Percentiles rank a stretch among this genome's conserved stretches.
Conservation (phyloP, 2,113 vertebrate species). For the Phoxinus phoxinus region DNA sequence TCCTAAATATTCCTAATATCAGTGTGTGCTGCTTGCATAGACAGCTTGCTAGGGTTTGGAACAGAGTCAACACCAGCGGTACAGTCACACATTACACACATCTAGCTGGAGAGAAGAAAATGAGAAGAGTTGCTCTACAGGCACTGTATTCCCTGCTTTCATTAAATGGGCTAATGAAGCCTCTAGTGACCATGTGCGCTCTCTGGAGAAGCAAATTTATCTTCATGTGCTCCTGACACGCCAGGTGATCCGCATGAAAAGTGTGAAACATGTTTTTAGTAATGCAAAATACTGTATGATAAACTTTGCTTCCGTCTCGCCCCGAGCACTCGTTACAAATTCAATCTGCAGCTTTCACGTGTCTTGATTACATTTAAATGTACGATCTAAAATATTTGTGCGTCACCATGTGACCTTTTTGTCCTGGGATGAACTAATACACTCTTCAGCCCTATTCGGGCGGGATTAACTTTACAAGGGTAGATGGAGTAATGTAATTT, state of each 20-base stretch:
- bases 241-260: neutral
- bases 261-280: constrained; percentile 18
- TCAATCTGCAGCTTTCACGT: neutral
- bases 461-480: no score
- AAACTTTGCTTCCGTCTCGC: constrained; percentile 13
- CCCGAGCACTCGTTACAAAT: neutral
- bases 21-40: no score
- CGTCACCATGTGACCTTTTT: neutral
- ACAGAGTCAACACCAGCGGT: neutral
- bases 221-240: constrained; percentile 36
- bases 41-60: neutral
- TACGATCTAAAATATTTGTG: neutral
- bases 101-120: neutral
- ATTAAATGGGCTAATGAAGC: constrained; percentile 55
- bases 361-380: neutral
- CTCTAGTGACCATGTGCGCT: constrained; percentile 42
- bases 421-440: neutral
- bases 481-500: no score
- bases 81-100: neutral
- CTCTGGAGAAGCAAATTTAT: constrained; percentile 41
- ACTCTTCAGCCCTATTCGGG: no score
- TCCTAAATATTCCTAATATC: neutral
- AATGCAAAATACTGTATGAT: constrained; percentile 23
- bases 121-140: constrained; percentile 18
- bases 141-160: constrained; percentile 23